Evolutionary conservation across 2,888 invertebrate species (phyloP).

Genomic region (Thera britannica): DNA sequence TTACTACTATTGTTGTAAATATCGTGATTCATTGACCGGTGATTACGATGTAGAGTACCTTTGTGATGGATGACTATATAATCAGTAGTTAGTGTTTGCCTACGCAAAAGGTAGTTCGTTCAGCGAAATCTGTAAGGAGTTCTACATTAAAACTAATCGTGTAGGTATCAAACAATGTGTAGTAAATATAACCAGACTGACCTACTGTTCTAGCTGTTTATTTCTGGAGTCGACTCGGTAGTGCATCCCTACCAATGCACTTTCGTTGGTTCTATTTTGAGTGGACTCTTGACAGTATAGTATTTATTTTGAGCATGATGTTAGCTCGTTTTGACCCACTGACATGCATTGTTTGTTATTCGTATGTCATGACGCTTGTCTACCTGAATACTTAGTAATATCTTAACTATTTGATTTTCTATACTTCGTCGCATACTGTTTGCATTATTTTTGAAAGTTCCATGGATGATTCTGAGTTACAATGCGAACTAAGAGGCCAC

Average conservation of each 20-base stretch:
- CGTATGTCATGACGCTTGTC: slow-evolving; percentile 49
- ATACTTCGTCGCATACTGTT: not conserved
- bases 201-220: slow-evolving; percentile 15
- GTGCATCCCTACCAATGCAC: slow-evolving; percentile 52
- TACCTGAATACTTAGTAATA: slow-evolving; percentile 56
- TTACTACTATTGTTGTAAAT: slow-evolving; percentile 1
- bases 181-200: slow-evolving; percentile 13
- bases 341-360: slow-evolving; percentile 64
- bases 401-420: slow-evolving; percentile 1
- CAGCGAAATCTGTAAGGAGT: slow-evolving; percentile 26
- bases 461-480: no score
- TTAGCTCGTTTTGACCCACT: slow-evolving; percentile 74
- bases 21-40: slow-evolving; percentile 39
- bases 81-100: slow-evolving; percentile 17
- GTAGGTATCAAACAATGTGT: slow-evolving; percentile 15
- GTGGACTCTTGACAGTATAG: slow-evolving; percentile 57
- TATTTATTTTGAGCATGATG: slow-evolving; percentile 68
- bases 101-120: slow-evolving; percentile 37
- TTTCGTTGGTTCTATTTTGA: slow-evolving; percentile 64
- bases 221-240: slow-evolving; percentile 34
- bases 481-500: no score
- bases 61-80: slow-evolving; percentile 11
- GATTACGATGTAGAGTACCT: no score
- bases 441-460: no score
- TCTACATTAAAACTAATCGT: slow-evolving; percentile 5